Evolutionary conservation across 2,888 invertebrate genomes (phyloP).

Genomic region (Drosophila ustulata): DNA sequence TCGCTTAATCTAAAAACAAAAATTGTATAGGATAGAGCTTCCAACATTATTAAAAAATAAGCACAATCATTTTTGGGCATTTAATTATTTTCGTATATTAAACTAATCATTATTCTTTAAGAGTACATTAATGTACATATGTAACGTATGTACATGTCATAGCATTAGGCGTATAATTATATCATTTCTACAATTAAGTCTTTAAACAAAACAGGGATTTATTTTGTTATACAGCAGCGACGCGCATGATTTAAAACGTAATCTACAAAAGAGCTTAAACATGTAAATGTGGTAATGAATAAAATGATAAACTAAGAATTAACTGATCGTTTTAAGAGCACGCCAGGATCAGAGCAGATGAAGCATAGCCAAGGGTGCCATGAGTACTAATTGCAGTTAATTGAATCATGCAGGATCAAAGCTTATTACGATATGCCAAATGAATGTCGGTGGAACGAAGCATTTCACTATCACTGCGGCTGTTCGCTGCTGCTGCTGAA

Average conservation of each 20-base stretch:
- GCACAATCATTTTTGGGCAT: constrained; percentile 17
- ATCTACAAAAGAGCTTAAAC: constrained; percentile 15
- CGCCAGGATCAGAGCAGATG: constrained; percentile 21
- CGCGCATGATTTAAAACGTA: constrained; percentile 13
- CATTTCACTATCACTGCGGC: constrained; percentile 44
- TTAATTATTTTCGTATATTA: constrained; percentile 17
- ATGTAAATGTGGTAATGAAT: constrained; percentile 17
- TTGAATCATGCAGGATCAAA: constrained; percentile 16
- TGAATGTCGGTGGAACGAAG: constrained; percentile 18
- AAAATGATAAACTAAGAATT: constrained; percentile 26
- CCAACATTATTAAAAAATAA: constrained; percentile 17
- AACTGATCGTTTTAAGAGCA: neutral
- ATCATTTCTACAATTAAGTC: constrained; percentile 36
- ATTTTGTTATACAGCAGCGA: constrained; percentile 21
- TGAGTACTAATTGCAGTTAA: constrained; percentile 37
- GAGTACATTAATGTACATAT: constrained; percentile 29
- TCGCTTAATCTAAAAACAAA: constrained; percentile 50
- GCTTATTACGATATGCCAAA: constrained; percentile 19
- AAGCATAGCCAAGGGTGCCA: constrained; percentile 35
- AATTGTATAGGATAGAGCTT: constrained; percentile 24
- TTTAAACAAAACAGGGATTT: constrained; percentile 39
- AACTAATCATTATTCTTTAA: constrained; percentile 19
- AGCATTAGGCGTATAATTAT: constrained; percentile 17
- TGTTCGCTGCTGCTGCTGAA: constrained; percentile 75
- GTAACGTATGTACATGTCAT: constrained; percentile 27